These are phyloP conservation scores for Drosophila tristis DNA, from an alignment of 1,140 invertebrate species.

Conservation along the genomic window DNA sequence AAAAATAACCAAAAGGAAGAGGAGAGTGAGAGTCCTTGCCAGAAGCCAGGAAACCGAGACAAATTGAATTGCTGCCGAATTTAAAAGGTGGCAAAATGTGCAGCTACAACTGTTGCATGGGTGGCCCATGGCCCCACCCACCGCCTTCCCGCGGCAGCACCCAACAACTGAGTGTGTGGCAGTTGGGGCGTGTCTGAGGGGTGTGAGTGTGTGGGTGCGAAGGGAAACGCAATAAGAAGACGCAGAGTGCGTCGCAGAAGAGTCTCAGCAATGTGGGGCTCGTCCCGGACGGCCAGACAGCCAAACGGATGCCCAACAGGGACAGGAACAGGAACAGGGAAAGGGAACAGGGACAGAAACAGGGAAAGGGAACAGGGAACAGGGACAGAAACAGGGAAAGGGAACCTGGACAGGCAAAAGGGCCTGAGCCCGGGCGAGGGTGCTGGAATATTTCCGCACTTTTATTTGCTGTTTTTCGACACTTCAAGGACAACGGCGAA, in stretches of 20 bases:
- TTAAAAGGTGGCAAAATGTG: slow-evolving; percentile 49
- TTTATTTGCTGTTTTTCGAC: slow-evolving; percentile 39
- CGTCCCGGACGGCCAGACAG: slow-evolving; percentile 4
- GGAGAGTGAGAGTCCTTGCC: neutral
- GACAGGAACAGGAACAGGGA: neutral
- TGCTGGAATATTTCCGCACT: neutral
- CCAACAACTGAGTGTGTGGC: neutral
- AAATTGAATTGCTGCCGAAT: slow-evolving; percentile 53
- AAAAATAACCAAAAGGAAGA: neutral
- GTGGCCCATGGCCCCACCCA: neutral
- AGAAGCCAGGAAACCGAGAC: slow-evolving; percentile 2
- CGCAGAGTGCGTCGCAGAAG: slow-evolving; percentile 10
- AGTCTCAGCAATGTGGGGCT: neutral
- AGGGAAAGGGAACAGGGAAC: no score
- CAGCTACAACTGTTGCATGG: slow-evolving; percentile 38
- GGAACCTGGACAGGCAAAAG: no score
- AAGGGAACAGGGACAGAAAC: no score
- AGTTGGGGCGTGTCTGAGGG: no score
- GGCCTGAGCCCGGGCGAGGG: no score
- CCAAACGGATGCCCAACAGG: neutral
- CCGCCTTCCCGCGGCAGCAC: neutral
- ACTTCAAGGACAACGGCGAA: slow-evolving; percentile 54
- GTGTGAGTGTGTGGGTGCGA: neutral
- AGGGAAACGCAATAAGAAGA: slow-evolving; percentile 38
- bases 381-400: no score